Conservation (phyloP, 2,113 vertebrate genomes). For the Plecturocebus donacophilus region DNA sequence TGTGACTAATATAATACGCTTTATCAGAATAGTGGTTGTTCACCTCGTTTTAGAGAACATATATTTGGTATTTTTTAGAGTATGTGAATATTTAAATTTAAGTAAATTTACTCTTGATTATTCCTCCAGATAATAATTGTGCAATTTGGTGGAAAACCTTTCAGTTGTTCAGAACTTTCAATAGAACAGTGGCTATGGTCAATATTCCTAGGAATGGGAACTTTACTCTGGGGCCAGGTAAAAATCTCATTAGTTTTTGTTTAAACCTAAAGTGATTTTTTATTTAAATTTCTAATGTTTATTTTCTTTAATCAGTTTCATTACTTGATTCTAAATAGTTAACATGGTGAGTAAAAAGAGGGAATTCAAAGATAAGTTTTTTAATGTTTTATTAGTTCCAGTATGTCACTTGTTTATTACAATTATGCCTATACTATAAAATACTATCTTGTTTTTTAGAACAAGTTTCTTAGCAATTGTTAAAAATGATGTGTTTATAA, state of each 20-base stretch:
- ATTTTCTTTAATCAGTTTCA: conserved; percentile 25
- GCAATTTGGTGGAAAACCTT: conserved; percentile 98
- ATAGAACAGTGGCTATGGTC: conserved; percentile 99
- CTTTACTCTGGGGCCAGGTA: conserved; percentile 99
- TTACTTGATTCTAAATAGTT: conserved; percentile 49
- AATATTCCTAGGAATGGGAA: conserved; percentile 96
- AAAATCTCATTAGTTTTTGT: conserved; percentile 70
- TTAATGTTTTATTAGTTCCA: background rate
- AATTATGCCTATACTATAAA: background rate
- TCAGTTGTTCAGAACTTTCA: conserved; percentile 95
- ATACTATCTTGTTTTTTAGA: background rate
- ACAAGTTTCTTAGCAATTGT: background rate
- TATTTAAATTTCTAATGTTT: background rate
- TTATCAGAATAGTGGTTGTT: background rate
- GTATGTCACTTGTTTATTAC: background rate
- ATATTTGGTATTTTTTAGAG: conserved; percentile 27
- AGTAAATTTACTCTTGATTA: conserved; percentile 69
- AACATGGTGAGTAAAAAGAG: background rate
- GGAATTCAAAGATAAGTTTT: background rate
- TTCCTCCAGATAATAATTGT: conserved; percentile 94
- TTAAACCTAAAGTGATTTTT: conserved; percentile 6
- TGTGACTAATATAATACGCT: background rate
- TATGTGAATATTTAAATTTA: conserved; percentile 31
- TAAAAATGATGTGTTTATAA: background rate
- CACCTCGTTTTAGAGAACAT: background rate